Percentiles rank a stretch among this genome's conserved stretches.
phyloP scores from a whole-genome alignment of 1,140 invertebrate species.

The Temnothorax longispinosus region DNA sequence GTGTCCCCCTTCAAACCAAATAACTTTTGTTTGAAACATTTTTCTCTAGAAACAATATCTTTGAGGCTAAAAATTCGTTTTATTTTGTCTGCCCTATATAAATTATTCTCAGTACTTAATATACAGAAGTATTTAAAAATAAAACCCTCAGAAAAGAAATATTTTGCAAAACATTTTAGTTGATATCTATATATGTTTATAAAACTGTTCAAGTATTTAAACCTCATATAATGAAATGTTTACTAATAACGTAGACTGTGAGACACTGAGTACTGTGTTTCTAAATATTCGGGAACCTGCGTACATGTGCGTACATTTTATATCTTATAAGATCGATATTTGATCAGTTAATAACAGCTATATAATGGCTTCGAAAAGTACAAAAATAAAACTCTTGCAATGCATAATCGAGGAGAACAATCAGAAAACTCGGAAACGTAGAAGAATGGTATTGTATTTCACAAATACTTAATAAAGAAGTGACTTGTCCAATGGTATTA shows the following conservation, averaged over 20 bases:
- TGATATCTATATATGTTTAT: background rate
- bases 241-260: background rate
- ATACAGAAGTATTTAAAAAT: background rate
- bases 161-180: background rate
- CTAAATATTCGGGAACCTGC: background rate
- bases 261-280: background rate
- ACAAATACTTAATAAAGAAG: background rate
- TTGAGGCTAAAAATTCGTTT: no score
- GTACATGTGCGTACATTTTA: no score
- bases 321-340: background rate
- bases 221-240: background rate
- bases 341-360: background rate
- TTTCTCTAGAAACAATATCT: no score
- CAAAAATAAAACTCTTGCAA: no score
- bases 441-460: conserved; percentile 4
- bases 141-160: background rate
- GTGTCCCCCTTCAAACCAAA: no score
- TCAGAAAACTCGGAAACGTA: background rate
- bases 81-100: no score
- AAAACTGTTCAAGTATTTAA: background rate
- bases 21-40: no score
- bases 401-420: no score
- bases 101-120: background rate
- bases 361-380: background rate
- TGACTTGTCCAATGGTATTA: background rate